phyloP scores from a whole-genome alignment of 2,797 vertebrate species.

The Spinus olivaceus region DNA sequence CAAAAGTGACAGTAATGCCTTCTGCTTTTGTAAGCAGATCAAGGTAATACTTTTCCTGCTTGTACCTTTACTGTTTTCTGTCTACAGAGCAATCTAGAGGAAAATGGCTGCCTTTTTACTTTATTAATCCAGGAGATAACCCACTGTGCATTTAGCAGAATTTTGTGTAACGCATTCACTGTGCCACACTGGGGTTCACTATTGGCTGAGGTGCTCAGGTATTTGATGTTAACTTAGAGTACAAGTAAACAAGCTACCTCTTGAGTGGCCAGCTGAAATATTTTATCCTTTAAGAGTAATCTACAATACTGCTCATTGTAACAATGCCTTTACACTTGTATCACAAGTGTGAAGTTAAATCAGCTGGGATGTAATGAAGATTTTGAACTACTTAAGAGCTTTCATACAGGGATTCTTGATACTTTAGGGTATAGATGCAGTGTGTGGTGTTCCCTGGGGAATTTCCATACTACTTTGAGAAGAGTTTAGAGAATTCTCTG shows the following conservation, averaged over 20 bases:
- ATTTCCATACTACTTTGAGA: not conserved
- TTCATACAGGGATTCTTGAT: not conserved
- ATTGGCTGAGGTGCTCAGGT: not conserved
- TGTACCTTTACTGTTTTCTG: not conserved
- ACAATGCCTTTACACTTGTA: not conserved
- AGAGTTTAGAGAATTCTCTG: not conserved
- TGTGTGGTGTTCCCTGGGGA: not conserved
- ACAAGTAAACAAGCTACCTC: not conserved
- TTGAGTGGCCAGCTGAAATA: not conserved
- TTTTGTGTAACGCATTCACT: not conserved
- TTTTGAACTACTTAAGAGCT: not conserved
- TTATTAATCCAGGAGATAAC: not conserved
- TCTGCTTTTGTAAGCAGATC: conserved; percentile 58
- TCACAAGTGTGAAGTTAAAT: not conserved
- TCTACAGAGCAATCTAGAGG: not conserved
- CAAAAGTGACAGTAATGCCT: conserved; percentile 57
- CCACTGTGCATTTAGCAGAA: not conserved
- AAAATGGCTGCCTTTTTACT: not conserved
- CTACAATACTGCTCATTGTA: not conserved
- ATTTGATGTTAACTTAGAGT: not conserved
- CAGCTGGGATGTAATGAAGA: not conserved
- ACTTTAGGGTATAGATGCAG: not conserved
- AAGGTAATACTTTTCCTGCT: conserved; percentile 23
- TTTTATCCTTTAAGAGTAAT: not conserved
- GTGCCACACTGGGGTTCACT: not conserved